phyloP scores from a whole-genome alignment of 2,113 vertebrate genomes.

The Seriola quinqueradiata region DNA sequence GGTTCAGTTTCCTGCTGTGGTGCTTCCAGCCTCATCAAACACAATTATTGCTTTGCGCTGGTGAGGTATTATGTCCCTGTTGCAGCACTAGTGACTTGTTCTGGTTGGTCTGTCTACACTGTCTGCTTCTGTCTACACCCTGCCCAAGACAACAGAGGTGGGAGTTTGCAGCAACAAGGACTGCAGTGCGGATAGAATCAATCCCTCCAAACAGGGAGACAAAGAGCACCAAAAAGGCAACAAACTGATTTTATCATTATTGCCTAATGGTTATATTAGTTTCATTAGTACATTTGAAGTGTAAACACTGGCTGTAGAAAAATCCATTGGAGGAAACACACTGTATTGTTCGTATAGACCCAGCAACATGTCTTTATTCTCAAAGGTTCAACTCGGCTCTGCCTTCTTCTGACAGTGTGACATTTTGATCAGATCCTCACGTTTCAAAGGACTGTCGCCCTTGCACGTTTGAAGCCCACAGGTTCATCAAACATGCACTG shows the following conservation, averaged over 20 bases:
- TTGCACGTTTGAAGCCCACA: conserved; percentile 65
- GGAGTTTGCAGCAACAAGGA: conserved; percentile 6
- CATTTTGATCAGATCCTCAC: conserved; percentile 64
- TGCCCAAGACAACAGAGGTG: conserved; percentile 4
- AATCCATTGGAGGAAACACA: neutral
- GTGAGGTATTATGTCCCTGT: conserved; percentile 16
- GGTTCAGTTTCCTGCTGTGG: neutral
- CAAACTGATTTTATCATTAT: neutral
- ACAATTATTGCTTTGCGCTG: neutral
- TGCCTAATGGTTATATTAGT: no score
- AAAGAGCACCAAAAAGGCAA: neutral
- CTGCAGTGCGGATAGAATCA: conserved; percentile 10
- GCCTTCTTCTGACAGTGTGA: conserved; percentile 50
- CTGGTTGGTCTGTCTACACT: neutral
- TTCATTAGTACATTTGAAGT: neutral
- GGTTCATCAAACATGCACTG: conserved; percentile 40
- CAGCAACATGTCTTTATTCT: conserved; percentile 1
- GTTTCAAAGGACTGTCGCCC: conserved; percentile 57
- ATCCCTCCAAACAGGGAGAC: neutral
- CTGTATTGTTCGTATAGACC: neutral
- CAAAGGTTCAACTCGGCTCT: conserved; percentile 27
- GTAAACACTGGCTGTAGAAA: neutral
- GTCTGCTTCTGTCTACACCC: neutral
- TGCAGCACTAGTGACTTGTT: conserved; percentile 15
- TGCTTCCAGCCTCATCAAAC: conserved; percentile 27